Conservation (phyloP, 1,140 invertebrate species). For the Aphis craccivora region DNA sequence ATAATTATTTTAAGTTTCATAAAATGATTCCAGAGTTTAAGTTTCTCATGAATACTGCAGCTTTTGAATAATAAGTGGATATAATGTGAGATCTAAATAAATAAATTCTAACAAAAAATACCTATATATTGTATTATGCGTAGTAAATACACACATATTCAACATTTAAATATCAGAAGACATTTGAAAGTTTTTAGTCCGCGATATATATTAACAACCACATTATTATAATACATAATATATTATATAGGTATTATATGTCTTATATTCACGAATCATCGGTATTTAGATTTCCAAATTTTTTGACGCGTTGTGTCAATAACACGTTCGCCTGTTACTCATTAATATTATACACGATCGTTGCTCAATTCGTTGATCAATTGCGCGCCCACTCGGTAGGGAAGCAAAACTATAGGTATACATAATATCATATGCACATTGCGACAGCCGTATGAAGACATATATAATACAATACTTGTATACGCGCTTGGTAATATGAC, state of each 20-base stretch:
- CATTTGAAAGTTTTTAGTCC: background rate
- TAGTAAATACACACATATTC: background rate
- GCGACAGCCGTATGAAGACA: background rate
- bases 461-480: background rate
- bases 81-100: background rate
- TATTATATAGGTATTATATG: background rate
- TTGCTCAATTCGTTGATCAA: background rate
- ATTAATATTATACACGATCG: background rate
- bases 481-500: background rate
- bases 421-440: background rate
- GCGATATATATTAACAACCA: background rate
- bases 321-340: background rate
- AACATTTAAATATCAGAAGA: background rate
- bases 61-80: background rate
- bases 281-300: background rate
- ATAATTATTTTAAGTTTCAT: background rate
- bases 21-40: background rate
- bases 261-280: background rate
- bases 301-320: background rate
- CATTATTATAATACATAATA: background rate
- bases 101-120: background rate
- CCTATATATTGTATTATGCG: background rate
- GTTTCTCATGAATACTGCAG: background rate
- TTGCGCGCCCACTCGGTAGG: background rate
- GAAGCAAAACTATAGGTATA: background rate